Conservation (phyloP, 2,888 invertebrate genomes). For the Branchipolynoe longqiensis region DNA sequence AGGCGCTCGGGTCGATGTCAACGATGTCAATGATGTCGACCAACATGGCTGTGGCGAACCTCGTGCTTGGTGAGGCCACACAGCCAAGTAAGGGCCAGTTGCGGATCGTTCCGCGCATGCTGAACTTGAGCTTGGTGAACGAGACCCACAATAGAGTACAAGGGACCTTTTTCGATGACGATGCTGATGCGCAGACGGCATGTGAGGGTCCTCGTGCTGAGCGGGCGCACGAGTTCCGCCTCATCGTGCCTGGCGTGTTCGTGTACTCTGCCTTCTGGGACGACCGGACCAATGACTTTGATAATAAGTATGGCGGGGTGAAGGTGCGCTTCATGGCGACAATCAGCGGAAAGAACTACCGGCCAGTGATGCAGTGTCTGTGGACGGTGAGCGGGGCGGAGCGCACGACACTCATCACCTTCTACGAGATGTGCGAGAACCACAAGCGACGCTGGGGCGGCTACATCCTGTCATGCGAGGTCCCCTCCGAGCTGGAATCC, state of each 20-base stretch:
- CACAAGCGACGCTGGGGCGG: constrained; percentile 78
- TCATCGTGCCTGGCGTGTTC: constrained; percentile 66
- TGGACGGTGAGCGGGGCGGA: constrained; percentile 1
- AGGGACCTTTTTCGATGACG: background rate
- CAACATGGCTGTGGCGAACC: too few relatives aligned
- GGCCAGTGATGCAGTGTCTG: constrained; percentile 22
- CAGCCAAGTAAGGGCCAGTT: background rate
- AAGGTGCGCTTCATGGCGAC: constrained; percentile 65
- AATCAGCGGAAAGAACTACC: background rate
- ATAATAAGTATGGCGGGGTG: constrained; percentile 64
- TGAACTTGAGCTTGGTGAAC: too few relatives aligned
- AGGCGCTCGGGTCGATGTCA: too few relatives aligned
- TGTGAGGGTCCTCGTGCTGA: constrained; percentile 1
- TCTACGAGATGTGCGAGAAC: constrained; percentile 80
- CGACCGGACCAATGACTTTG: constrained; percentile 70
- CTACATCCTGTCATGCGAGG: constrained; percentile 76
- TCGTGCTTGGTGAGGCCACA: background rate
- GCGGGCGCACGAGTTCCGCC: constrained; percentile 65
- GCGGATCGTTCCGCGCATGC: background rate
- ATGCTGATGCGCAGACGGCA: background rate
- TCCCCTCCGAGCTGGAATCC: constrained; percentile 66
- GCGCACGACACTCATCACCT: constrained; percentile 52
- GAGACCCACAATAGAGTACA: too few relatives aligned
- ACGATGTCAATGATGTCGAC: too few relatives aligned
- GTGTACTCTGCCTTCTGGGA: constrained; percentile 78